These are phyloP conservation scores for Muntiacus muntjak DNA, from an alignment of 2,113 vertebrate species.

Conservation along the genomic window DNA sequence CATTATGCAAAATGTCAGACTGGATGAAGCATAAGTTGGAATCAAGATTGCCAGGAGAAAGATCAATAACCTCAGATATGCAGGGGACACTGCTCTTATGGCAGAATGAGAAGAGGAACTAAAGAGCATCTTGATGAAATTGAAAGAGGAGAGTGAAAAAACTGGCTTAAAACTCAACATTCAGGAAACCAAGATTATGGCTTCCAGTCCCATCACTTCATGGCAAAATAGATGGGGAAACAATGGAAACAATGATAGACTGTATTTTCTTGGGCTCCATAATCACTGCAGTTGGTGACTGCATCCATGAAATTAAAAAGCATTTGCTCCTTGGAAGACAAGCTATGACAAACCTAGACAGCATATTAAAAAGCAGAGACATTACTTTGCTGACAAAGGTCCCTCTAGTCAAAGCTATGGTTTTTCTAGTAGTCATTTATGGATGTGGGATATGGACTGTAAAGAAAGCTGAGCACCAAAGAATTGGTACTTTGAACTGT, in stretches of 20 bases:
- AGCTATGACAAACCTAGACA: background rate
- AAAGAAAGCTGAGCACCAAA: background rate
- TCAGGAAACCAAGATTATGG: background rate
- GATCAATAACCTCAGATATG: background rate
- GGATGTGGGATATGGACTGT: background rate
- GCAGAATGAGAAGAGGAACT: background rate
- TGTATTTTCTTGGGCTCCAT: background rate
- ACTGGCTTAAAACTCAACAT: background rate
- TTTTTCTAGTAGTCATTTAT: background rate
- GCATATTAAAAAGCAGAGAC: background rate
- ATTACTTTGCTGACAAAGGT: background rate
- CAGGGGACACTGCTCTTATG: background rate
- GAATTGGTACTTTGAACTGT: background rate
- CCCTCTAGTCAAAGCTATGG: background rate
- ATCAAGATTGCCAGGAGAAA: background rate
- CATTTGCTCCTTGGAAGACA: background rate
- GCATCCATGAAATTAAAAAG: background rate
- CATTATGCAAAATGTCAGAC: background rate
- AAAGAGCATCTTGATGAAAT: background rate
- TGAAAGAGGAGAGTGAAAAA: background rate
- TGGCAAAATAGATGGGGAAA: background rate
- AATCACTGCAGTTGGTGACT: background rate
- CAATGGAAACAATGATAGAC: background rate
- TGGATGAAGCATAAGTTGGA: background rate
- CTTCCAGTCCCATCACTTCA: background rate